Base-by-base conservation (phyloP, 2,888 invertebrate genomes). In the Drosophila mayaguana region DNA sequence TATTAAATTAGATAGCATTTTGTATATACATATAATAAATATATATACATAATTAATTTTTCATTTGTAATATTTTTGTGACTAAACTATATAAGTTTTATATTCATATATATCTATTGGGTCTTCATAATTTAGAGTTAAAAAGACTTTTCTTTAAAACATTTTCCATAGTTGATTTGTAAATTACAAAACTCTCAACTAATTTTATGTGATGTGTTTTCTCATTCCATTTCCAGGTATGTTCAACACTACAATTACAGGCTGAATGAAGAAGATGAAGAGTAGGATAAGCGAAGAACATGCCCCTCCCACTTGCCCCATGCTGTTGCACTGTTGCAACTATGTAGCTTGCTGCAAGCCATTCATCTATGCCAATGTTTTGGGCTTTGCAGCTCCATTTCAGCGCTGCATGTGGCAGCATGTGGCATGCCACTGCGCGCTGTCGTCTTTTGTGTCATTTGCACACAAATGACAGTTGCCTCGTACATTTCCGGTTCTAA, bases 401-500 rank as follows among this genome's bases (percentile, higher is more conserved):
- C 62, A 43, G 45, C 55, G 43, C 40, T 56, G 43, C 66, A 36
- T 56, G 43, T 18, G 48, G 48, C 34, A 32, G 46, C 56, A 56
- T 56, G 56, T 34, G 54, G 46, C 56, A 45, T 40, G 46, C 66
- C 61, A 48, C 61, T 63, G 56, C 64, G 54, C 60, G 71, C 74
- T 81, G 76, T 76, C 87, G 89, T 83, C 87, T 84, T 89, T 83
- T 87, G 73, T 83, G 83, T 84, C 85, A 87, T 83, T 83, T 89
- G 89, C 89, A 87, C 88, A 85, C 50, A 81, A 85, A 80, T 85
- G 85, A 89, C 89, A 85, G 88, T 89, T 80, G 75, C 64, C 68
- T 72, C 66, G 69, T 78, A 84, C 89, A 84, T 89, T 89, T 85
- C 85, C 89, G 85, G 88, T 89, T 85, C 88, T 87, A 89, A 85